Evolutionary conservation across 1,140 invertebrate genomes (phyloP).

Genomic region (Tenebrio molitor): DNA sequence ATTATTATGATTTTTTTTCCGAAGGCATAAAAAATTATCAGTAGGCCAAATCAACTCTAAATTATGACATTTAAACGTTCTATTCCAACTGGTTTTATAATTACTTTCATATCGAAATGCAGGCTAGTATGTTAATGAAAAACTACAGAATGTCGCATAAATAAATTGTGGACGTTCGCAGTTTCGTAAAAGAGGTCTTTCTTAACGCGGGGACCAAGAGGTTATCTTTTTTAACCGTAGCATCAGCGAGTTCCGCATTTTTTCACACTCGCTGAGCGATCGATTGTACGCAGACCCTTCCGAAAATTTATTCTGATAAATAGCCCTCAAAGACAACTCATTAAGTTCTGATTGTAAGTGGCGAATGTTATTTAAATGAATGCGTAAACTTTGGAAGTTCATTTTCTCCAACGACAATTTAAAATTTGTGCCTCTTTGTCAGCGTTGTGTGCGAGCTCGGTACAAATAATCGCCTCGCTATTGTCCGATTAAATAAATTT

Average conservation of each 20-base stretch:
- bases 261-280: neutral
- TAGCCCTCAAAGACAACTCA: too few species aligned
- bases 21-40: neutral
- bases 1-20: neutral
- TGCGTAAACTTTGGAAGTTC: too few species aligned
- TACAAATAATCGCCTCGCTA: too few species aligned
- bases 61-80: conserved; percentile 32
- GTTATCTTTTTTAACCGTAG: conserved; percentile 23
- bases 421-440: too few species aligned
- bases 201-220: conserved; percentile 12
- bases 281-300: too few species aligned
- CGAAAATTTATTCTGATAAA: too few species aligned
- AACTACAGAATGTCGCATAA: neutral
- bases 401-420: too few species aligned
- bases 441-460: too few species aligned
- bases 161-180: neutral
- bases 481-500: too few species aligned
- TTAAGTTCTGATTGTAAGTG: too few species aligned
- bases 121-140: conserved; percentile 37
- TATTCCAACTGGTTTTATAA: conserved; percentile 31
- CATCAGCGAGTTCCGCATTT: conserved; percentile 13
- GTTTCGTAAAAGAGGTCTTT: conserved; percentile 10
- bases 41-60: conserved; percentile 21
- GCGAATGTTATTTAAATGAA: too few species aligned
- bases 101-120: conserved; percentile 31